Evolutionary conservation across 1,140 invertebrate genomes (phyloP).

Genomic region (Drosophila guanche): DNA sequence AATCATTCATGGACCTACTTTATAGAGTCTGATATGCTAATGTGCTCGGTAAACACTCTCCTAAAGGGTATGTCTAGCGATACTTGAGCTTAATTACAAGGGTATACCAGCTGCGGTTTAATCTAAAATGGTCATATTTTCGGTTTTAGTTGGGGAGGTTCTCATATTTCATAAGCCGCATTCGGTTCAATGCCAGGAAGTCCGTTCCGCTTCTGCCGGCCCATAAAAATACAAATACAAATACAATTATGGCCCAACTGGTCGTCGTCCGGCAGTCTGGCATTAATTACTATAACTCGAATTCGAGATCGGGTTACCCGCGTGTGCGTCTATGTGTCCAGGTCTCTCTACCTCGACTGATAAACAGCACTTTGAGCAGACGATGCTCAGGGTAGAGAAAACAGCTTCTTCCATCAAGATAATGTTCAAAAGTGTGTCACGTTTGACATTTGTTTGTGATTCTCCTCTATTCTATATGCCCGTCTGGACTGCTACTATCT

Average conservation of each 20-base stretch:
- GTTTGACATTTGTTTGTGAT: conserved; percentile 54
- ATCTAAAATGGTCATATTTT: conserved; percentile 17
- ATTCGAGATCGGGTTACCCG: conserved; percentile 46
- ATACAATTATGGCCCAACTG: conserved; percentile 47
- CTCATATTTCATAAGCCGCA: conserved; percentile 71
- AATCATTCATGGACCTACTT: too few relatives aligned
- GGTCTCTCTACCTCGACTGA: conserved; percentile 19
- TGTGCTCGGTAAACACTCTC: too few relatives aligned
- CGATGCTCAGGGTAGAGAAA: conserved; percentile 33
- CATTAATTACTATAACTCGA: conserved; percentile 58
- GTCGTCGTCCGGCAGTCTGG: conserved; percentile 47
- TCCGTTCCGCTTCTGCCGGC: conserved; percentile 69
- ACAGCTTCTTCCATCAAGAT: conserved; percentile 56
- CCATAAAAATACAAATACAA: conserved; percentile 56
- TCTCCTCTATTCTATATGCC: conserved; percentile 3
- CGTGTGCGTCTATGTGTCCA: conserved; percentile 4
- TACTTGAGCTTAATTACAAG: conserved; percentile 4
- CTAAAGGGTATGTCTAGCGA: too few relatives aligned
- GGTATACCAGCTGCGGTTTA: conserved; percentile 19
- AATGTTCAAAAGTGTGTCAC: conserved; percentile 74
- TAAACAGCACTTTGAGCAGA: conserved; percentile 36
- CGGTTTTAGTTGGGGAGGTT: conserved; percentile 35
- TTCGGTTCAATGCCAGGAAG: conserved; percentile 78
- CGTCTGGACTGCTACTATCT: background rate
- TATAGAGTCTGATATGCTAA: too few relatives aligned